These are phyloP conservation scores for Drosophila orosa DNA, from an alignment of 1,140 invertebrate genomes.

Conservation along the genomic window DNA sequence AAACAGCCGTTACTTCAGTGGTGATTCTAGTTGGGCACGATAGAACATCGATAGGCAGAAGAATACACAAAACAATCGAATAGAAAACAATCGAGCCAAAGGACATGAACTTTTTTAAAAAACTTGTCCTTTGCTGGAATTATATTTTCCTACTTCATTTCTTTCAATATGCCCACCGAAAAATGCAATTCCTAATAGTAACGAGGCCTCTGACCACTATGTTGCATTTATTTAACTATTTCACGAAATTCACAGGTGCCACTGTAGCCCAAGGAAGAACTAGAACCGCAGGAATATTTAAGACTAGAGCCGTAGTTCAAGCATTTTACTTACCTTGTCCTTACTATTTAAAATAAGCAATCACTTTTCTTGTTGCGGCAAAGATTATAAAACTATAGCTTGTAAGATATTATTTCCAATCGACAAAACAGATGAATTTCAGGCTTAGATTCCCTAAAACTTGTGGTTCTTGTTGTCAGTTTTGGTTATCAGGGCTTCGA, in stretches of 20 bases:
- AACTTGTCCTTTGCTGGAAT: too few species aligned
- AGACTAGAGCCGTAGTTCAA: too few species aligned
- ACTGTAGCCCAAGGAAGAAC: too few species aligned
- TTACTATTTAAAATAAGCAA: neutral
- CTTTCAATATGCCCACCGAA: too few species aligned
- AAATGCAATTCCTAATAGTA: too few species aligned
- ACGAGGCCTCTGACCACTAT: too few species aligned
- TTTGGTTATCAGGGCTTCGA: neutral
- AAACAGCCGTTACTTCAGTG: neutral
- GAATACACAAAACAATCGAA: neutral
- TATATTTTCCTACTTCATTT: too few species aligned
- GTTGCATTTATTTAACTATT: too few species aligned
- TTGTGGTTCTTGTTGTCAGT: neutral
- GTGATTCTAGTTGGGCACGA: neutral
- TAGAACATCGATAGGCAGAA: neutral
- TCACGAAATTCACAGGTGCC: too few species aligned
- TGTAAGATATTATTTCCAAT: neutral
- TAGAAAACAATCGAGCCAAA: neutral
- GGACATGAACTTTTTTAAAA: neutral
- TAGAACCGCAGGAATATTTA: too few species aligned
- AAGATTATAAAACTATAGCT: neutral
- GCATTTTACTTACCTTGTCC: neutral
- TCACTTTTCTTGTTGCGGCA: neutral
- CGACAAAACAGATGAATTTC: neutral
- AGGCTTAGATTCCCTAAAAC: neutral